Conservation (phyloP, 2,113 vertebrate species). For the Anas platyrhynchos region DNA sequence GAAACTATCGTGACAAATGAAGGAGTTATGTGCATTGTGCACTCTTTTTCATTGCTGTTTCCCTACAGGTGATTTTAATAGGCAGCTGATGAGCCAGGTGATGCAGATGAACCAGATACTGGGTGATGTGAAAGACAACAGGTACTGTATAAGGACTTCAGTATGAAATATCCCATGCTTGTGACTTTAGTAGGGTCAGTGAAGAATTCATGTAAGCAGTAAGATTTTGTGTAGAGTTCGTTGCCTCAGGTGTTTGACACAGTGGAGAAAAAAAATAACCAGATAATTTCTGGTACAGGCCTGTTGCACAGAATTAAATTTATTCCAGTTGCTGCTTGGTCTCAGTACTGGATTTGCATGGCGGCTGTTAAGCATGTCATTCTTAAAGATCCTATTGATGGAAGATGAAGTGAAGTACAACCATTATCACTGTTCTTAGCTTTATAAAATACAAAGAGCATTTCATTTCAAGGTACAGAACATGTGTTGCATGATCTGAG, state of each 20-base stretch:
- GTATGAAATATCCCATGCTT: neutral
- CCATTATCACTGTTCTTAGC: neutral
- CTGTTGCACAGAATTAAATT: neutral
- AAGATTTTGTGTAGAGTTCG: neutral
- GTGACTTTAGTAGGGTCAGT: neutral
- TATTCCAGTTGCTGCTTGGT: neutral
- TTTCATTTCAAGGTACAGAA: neutral
- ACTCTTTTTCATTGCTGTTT: conserved; percentile 21
- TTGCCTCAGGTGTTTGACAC: neutral
- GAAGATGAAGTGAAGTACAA: neutral
- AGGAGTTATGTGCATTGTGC: neutral
- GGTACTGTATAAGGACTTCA: conserved; percentile 74
- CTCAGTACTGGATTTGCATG: neutral
- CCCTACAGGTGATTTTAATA: conserved; percentile 82
- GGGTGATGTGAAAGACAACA: conserved; percentile 92
- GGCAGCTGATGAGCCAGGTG: conserved; percentile 86
- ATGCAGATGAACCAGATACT: conserved; percentile 89
- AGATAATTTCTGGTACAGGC: neutral
- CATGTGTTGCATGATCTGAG: neutral
- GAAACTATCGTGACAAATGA: neutral
- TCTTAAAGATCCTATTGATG: neutral
- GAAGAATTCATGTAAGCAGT: neutral
- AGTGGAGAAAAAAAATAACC: neutral
- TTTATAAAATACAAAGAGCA: neutral
- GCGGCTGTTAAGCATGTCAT: neutral